These are phyloP conservation scores for Archaeoteleia sp. DNA, from an alignment of 2,888 invertebrate genomes.

Conservation along the genomic window DNA sequence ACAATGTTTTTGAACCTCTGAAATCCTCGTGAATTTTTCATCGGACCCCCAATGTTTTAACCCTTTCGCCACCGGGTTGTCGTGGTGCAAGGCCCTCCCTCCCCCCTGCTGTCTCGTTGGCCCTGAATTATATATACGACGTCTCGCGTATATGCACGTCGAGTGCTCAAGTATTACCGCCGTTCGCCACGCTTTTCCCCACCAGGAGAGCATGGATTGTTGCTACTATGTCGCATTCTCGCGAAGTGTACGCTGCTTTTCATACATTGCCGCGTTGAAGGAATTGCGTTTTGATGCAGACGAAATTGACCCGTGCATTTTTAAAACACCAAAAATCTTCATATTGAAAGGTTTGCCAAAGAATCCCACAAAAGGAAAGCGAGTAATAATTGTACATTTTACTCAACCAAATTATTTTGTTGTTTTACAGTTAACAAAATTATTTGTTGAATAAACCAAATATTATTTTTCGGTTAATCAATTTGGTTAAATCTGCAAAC, in stretches of 20 bases:
- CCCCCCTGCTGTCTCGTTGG: slow-evolving; percentile 36
- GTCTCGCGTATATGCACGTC: slow-evolving; percentile 44
- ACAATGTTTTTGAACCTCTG: slow-evolving; percentile 65
- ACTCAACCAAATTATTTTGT: too few species aligned
- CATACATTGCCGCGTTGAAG: slow-evolving; percentile 6
- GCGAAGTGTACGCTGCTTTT: slow-evolving; percentile 10
- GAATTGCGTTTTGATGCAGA: slow-evolving; percentile 10
- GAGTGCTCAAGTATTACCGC: slow-evolving; percentile 37
- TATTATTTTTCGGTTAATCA: too few species aligned
- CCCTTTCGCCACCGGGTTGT: slow-evolving; percentile 59
- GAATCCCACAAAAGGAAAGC: neutral
- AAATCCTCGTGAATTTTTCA: slow-evolving; percentile 67
- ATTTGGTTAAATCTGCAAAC: too few species aligned
- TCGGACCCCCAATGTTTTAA: slow-evolving; percentile 65
- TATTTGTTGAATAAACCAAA: neutral
- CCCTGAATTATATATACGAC: slow-evolving; percentile 55
- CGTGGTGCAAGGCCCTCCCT: slow-evolving; percentile 16
- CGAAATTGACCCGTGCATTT: slow-evolving; percentile 24
- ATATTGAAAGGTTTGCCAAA: too few species aligned
- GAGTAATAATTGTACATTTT: neutral
- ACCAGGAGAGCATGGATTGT: slow-evolving; percentile 2
- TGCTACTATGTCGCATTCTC: slow-evolving; percentile 2
- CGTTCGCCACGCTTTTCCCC: slow-evolving; percentile 18
- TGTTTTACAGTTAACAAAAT: too few species aligned
- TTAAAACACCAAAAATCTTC: slow-evolving; percentile 18